A percentile compares a stretch with the other conserved stretches of the same genome.
Conservation (phyloP, 1,140 invertebrate genomes). For the Archivesica marissinica region DNA sequence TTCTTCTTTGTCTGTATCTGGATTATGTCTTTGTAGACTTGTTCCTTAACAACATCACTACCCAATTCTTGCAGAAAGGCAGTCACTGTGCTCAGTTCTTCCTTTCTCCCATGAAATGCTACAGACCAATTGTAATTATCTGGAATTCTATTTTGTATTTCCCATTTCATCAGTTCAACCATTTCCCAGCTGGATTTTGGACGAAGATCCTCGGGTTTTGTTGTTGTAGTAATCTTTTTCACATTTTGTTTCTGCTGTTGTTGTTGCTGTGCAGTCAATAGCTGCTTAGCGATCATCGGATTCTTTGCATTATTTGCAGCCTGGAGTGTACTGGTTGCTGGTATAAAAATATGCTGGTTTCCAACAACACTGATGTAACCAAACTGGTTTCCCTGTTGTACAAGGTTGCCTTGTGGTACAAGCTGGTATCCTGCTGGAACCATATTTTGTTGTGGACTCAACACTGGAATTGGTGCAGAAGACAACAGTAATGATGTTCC, state of each 20-base stretch:
- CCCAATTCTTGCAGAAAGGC: slow-evolving; percentile 97
- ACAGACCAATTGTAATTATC: slow-evolving; percentile 73
- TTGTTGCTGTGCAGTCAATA: slow-evolving; percentile 42
- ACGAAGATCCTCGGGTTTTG: slow-evolving; percentile 54
- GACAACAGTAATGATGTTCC: neutral
- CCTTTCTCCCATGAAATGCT: slow-evolving; percentile 71
- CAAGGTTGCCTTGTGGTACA: too few relatives aligned
- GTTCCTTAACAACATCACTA: slow-evolving; percentile 95
- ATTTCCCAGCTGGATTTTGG: slow-evolving; percentile 75
- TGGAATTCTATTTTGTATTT: slow-evolving; percentile 71
- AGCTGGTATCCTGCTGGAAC: neutral
- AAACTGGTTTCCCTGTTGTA: slow-evolving; percentile 55
- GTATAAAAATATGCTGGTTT: slow-evolving; percentile 57
- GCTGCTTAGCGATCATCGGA: slow-evolving; percentile 46
- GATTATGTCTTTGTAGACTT: slow-evolving; percentile 95
- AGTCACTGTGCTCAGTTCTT: slow-evolving; percentile 88
- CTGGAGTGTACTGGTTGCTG: neutral
- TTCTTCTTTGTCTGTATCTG: slow-evolving; percentile 93
- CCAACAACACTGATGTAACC: slow-evolving; percentile 57
- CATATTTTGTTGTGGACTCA: slow-evolving; percentile 10
- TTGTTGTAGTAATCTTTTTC: neutral
- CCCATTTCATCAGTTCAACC: slow-evolving; percentile 75
- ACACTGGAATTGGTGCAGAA: neutral
- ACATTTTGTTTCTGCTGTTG: slow-evolving; percentile 89
- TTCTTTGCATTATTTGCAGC: slow-evolving; percentile 25